phyloP scores from a whole-genome alignment of 2,797 vertebrate species.

The Mormyrus hasselquistii region DNA sequence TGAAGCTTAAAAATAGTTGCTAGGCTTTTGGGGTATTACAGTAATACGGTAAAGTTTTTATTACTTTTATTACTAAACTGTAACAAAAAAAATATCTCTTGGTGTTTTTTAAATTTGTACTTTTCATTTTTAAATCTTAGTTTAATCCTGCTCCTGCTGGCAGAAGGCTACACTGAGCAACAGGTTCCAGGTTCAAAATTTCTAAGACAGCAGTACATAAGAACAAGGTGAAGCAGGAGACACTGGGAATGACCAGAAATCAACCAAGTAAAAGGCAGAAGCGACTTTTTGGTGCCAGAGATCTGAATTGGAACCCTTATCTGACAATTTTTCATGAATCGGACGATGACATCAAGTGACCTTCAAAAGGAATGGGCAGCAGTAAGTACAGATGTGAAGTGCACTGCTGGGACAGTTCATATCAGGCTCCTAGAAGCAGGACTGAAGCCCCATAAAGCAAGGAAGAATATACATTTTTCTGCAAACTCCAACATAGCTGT shows the following conservation, averaged over 20 bases:
- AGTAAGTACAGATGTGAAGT: neutral
- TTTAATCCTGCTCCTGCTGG: neutral
- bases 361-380: neutral
- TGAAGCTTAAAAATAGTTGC: neutral
- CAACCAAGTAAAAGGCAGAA: neutral
- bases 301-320: neutral
- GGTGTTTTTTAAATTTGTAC: neutral
- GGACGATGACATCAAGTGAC: neutral
- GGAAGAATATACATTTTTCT: too few relatives aligned
- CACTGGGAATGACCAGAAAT: neutral
- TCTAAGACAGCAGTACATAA: neutral
- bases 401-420: neutral
- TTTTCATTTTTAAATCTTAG: neutral
- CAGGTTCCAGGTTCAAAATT: neutral
- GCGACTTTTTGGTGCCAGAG: neutral
- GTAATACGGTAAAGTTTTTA: neutral
- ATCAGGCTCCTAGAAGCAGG: neutral
- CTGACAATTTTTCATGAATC: neutral
- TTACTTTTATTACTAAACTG: neutral
- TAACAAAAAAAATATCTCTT: neutral
- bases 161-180: neutral
- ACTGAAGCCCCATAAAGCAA: neutral
- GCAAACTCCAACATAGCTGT: too few relatives aligned
- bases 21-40: neutral
- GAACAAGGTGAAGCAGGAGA: neutral